These are phyloP conservation scores for Bhutanitis thaidina DNA, from an alignment of 2,888 invertebrate genomes.

Conservation along the genomic window DNA sequence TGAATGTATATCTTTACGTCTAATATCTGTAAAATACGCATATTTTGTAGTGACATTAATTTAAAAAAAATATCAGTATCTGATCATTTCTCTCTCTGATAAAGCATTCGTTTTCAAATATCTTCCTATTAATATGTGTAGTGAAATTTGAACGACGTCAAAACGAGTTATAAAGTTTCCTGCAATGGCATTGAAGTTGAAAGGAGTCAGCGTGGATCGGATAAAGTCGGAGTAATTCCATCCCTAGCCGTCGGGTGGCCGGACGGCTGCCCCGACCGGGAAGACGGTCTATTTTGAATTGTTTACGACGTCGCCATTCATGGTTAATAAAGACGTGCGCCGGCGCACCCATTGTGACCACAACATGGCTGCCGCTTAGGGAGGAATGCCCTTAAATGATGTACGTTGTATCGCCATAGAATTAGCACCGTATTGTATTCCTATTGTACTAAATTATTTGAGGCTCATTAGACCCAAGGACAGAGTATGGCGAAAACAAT, in stretches of 20 bases:
- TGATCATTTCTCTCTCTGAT: not conserved
- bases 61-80: not conserved
- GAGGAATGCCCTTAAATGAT: constrained; percentile 47
- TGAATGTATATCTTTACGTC: no score
- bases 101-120: not conserved
- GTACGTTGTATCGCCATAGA: constrained; percentile 1
- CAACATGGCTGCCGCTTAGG: constrained; percentile 41
- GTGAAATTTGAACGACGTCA: not conserved
- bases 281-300: constrained; percentile 60
- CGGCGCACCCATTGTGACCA: constrained; percentile 46
- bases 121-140: not conserved
- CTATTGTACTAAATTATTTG: constrained; percentile 10
- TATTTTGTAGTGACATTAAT: no score
- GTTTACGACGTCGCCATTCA: constrained; percentile 58
- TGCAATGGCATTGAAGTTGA: constrained; percentile 6
- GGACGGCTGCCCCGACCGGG: constrained; percentile 23
- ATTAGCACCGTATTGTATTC: constrained; percentile 16
- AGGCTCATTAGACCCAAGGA: constrained; percentile 2
- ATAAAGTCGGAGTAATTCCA: constrained; percentile 22
- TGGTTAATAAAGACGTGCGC: constrained; percentile 52
- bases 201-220: constrained; percentile 13
- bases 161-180: not conserved
- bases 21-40: no score
- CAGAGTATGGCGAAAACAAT: not conserved
- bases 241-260: constrained; percentile 17